phyloP scores from a whole-genome alignment of 2,888 invertebrate species.

The Acheta domesticus region DNA sequence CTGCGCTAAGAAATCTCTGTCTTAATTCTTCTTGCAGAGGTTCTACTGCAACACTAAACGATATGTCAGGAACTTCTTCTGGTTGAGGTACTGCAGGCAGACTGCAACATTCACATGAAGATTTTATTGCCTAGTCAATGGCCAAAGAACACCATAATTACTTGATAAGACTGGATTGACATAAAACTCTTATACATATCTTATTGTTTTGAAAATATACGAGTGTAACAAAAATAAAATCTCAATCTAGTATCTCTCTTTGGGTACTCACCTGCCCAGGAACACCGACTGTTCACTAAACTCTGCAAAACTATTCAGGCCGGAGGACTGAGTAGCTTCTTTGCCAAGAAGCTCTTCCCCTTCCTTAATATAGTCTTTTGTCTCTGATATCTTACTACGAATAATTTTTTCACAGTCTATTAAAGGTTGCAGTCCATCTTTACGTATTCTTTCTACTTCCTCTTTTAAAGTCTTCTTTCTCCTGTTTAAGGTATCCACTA shows the following conservation, averaged over 20 bases:
- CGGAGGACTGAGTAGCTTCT: neutral
- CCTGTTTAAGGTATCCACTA: conserved; percentile 42
- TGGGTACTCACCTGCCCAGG: conserved; percentile 42
- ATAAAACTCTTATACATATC: no score
- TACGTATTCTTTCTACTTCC: conserved; percentile 35
- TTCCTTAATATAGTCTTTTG: conserved; percentile 44
- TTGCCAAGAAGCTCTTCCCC: conserved; percentile 41
- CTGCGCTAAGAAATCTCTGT: conserved; percentile 41
- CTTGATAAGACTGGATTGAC: no score
- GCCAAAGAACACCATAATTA: neutral
- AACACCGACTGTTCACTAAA: conserved; percentile 40
- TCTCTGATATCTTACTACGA: conserved; percentile 45
- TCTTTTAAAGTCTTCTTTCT: conserved; percentile 42
- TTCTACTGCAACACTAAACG: conserved; percentile 49
- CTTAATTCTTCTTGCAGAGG: conserved; percentile 43
- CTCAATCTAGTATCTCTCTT: no score
- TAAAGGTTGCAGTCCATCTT: conserved; percentile 47
- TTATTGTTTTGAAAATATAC: no score
- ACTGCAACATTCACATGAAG: conserved; percentile 42
- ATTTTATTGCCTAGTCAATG: neutral
- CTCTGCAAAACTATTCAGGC: conserved; percentile 8
- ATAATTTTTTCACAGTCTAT: conserved; percentile 48
- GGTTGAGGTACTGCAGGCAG: conserved; percentile 56
- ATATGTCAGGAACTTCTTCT: conserved; percentile 55
- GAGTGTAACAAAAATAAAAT: no score